Percentiles rank a stretch among this genome's conserved stretches.
Evolutionary conservation across 2,113 vertebrate species (phyloP).

Genomic region (Phylloscopus trochiloides): DNA sequence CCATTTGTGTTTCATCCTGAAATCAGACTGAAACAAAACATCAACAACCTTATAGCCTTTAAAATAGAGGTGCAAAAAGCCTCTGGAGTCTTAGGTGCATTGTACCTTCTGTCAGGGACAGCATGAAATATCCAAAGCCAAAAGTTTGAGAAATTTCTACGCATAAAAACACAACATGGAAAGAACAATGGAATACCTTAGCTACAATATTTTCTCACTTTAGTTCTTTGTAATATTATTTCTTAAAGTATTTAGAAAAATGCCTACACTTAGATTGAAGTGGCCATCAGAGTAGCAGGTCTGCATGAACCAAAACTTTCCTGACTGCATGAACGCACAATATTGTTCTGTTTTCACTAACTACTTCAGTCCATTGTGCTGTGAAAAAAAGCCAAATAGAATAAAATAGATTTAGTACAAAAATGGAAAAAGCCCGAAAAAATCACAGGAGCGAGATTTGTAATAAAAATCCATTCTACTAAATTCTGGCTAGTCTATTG

Average conservation of each 20-base stretch:
- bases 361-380: not conserved
- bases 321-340: not conserved
- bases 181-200: not conserved
- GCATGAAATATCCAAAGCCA: not conserved
- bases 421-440: conserved; percentile 19
- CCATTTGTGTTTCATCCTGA: not conserved
- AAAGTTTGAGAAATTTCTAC: not conserved
- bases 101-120: not conserved
- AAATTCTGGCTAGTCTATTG: not conserved
- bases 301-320: not conserved
- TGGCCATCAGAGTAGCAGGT: not conserved
- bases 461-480: conserved; percentile 14
- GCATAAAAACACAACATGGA: not conserved
- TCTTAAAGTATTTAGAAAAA: not conserved
- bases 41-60: not conserved
- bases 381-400: conserved; percentile 24
- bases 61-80: not conserved
- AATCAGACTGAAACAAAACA: not conserved
- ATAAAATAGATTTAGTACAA: conserved; percentile 10
- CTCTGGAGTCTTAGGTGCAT: not conserved
- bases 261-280: not conserved
- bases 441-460: not conserved
- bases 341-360: conserved; percentile 30
- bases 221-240: not conserved
- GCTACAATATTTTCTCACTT: not conserved